Conservation (phyloP, 2,797 vertebrate species). For the Anas bahamensis region DNA sequence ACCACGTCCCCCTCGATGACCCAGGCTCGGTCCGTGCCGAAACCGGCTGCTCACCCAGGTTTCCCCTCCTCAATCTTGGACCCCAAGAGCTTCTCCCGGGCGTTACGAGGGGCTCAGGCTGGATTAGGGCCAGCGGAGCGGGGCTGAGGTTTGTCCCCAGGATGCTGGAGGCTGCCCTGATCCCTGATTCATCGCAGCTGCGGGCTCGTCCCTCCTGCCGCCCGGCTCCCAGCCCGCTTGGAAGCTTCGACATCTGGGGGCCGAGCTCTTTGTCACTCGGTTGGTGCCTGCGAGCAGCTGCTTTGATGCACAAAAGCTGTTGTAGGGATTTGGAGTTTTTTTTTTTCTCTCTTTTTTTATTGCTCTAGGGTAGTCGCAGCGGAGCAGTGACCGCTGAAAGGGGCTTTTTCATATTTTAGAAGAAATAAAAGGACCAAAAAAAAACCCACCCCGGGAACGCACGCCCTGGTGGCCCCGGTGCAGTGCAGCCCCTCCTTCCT, state of each 20-base stretch:
- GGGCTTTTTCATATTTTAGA: neutral
- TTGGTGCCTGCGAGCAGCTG: slow-evolving; percentile 19
- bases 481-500: neutral
- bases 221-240: neutral
- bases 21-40: neutral
- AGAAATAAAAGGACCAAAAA: neutral
- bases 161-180: neutral
- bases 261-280: slow-evolving; percentile 14
- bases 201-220: neutral
- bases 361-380: neutral
- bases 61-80: neutral
- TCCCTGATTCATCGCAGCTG: slow-evolving; percentile 26
- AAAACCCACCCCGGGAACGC: neutral
- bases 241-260: neutral
- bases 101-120: neutral
- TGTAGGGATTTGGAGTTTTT: neutral
- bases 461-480: neutral
- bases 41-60: rapidly evolving
- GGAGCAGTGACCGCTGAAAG: neutral
- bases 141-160: neutral
- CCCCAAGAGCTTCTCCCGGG: neutral
- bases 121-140: neutral
- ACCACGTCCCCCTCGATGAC: neutral
- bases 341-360: neutral
- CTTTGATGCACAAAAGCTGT: slow-evolving; percentile 53